Base-by-base conservation (phyloP, 1,140 invertebrate genomes). In the Drosophila parvula region DNA sequence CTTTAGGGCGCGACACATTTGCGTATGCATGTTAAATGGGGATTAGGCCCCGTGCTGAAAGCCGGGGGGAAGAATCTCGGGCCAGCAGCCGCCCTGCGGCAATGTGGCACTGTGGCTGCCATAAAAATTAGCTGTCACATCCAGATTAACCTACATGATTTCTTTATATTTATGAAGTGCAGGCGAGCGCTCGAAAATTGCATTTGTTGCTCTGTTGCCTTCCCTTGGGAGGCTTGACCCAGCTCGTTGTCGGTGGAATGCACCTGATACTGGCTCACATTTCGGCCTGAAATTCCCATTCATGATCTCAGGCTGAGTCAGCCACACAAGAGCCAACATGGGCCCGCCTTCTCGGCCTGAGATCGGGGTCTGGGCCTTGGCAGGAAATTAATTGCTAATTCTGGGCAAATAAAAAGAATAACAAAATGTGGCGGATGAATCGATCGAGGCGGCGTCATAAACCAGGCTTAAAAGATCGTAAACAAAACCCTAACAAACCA, bases 1-100 rank as follows among this genome's bases (percentile, higher is more conserved):
- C 81, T 89, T 88, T 68, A 89, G 80, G 84, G 64, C 84, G 80
- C 83, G 84, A 90, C 80, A 90, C 64, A 89, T 89, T 89, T 74
- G 84, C 62, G 67, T 78, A 81, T 82, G 82, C 69, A 86, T 86
- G 82, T 78, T 86, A 88, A 89, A 86, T 79, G 82, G 59, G 82
- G 82, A 86, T 88, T 82, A 85, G 82, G 61, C 76, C 45, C 41
- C 14, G 55, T 28, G 43, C 34, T 65, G 34, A 62, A 74, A 65
- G 55, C 44, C 18, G 44, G 36, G 14, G 14, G 16, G 18, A 12
- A 55, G 56, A 59, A 56, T 60, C 56, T 44, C 11, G 10, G 61
- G 10, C 14, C 30, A 53, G 12, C n/a, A 67, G 16, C 32, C 47
- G n/a, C 47, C 6, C 32, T 47, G 48, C 14, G 34, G 41, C 38